Base-by-base conservation (phyloP, 2,113 vertebrate species). In the Xyrauchen texanus region DNA sequence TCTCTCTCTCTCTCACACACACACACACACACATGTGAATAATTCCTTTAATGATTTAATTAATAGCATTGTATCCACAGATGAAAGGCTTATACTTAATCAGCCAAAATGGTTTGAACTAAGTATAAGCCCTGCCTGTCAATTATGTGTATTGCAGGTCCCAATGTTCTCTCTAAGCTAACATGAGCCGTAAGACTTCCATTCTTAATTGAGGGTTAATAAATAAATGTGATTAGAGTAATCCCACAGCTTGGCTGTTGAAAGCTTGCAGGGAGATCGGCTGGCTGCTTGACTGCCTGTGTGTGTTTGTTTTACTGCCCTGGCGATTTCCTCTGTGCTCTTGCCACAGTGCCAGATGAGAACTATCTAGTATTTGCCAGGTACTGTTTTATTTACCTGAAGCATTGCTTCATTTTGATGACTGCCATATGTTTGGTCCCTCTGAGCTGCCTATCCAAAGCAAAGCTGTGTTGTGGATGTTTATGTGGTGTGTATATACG, bases 301-400 rank as follows among this genome's bases (percentile, higher is more conserved):
- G 21, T 72, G 55, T 81, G 79, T 78, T 66, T 78, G 83, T 62
- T 60, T 67, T 81, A 66, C 72, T 67, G 77, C 34, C 34, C 78
- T 80, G 84, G 86, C 86, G 88, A 81, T 83, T 76, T 81, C 88
- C 88, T 78, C 87, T 79, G 5, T 84, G 85, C 81, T 82, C 79
- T 67, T 60, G 67, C 79, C 82, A 57, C 77, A 13, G 68, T 88
- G 87, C 88, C 89, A 91, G 88, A 80, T 72, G 86, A 89, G 83
- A 87, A 83, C 88, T 85, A 79, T 80, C 89, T 88, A 89, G 82
- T 83, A 86, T 87, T 82, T 89, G 88, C 87, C 88, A 91, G 90
- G 91, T 89, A 85, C 88, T 92, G 93, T 91, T 95, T 95, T 93
- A 94, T 96, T 94, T 94, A 96, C 93, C 90, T 89, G 85, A 87